Evolutionary conservation across 2,797 vertebrate species (phyloP).

Genomic region (Centroberyx gerrardi): DNA sequence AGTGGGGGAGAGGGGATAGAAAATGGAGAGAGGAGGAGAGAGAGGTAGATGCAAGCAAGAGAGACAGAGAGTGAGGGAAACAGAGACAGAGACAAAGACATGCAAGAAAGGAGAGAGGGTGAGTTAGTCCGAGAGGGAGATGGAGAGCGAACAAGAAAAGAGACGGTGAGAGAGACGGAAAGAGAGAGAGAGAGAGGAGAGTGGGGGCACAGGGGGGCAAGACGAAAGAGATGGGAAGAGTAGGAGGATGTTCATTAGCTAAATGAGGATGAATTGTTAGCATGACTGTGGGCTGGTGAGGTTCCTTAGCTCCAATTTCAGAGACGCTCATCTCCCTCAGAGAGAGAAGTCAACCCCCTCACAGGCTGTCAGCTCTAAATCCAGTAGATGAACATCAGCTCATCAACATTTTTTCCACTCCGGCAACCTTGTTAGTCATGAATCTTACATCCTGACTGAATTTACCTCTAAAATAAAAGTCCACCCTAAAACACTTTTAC

Average conservation of each 20-base stretch:
- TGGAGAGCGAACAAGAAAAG: slow-evolving; percentile 41
- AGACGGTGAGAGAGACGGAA: slow-evolving; percentile 38
- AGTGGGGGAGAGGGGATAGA: slow-evolving; percentile 10
- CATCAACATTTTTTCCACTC: slow-evolving; percentile 56
- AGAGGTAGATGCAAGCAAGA: slow-evolving; percentile 22
- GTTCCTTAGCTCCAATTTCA: slow-evolving; percentile 70
- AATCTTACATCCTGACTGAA: slow-evolving; percentile 15
- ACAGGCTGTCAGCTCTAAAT: slow-evolving; percentile 63
- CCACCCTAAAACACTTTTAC: neutral
- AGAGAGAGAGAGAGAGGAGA: slow-evolving; percentile 40
- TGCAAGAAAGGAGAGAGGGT: slow-evolving; percentile 43
- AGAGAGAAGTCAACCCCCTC: slow-evolving; percentile 67
- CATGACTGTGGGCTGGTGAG: slow-evolving; percentile 74
- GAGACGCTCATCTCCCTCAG: slow-evolving; percentile 65
- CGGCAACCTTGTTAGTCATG: slow-evolving; percentile 31
- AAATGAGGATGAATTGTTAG: slow-evolving; percentile 80
- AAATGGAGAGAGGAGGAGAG: slow-evolving; percentile 15
- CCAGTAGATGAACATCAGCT: slow-evolving; percentile 62
- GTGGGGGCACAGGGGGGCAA: slow-evolving; percentile 12
- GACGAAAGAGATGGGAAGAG: slow-evolving; percentile 64
- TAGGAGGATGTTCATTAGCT: slow-evolving; percentile 79
- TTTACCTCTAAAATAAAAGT: neutral
- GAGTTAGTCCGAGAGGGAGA: slow-evolving; percentile 43
- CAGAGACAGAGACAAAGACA: slow-evolving; percentile 29
- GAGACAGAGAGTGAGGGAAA: slow-evolving; percentile 18